Evolutionary conservation across 2,113 vertebrate species (phyloP), one percentile per base, ranked within the genome.

Genomic region (Albula glossodonta): DNA sequence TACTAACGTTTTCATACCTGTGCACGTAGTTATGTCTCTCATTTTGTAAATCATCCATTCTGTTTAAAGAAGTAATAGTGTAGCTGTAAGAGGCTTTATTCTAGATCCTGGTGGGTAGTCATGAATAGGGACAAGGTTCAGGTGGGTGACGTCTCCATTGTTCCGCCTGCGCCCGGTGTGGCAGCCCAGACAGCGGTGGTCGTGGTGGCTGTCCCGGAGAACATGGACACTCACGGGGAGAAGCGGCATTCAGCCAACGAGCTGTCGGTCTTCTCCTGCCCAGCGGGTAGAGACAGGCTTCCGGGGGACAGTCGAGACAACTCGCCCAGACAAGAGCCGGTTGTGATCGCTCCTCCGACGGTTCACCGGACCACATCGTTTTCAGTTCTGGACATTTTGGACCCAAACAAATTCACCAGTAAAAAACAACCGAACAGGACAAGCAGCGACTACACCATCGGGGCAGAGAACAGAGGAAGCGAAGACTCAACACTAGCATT

Each of bases 321-420:
- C 89, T 95, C 96, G 0, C 93, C 95, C 22, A 94, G 95, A 22
- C 96, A 95, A 87, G 96, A 96, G 25, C 95, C 93, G 6, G 93
- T 93, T 13, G 95, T 91, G 83, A 94, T 88, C 81, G 95, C 94
- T 0, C 91, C 94, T 41, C 93, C 92, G 3, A 82, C 84, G 25
- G 92, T 93, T 81, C 95, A 97, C 92, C 96, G 98, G 91, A 98
- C 97, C 94, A 99, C 98, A 52, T 96, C 98, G 8, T 99, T 99
- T 94, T 99, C 98, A 0, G 98, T 99, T 53, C 93, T 99, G 93
- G 98, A 99, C 96, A 99, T 99, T 91, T 93, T 99, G 95, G 97
- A 98, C 90, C 97, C 97, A 80, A 97, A 98, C 94, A 98, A 98
- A 92, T 98, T 99, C 95, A 99, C 98, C 85, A 98, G 97, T 94